Percentiles rank a stretch among this genome's conserved stretches.
These are phyloP conservation scores for Drosophila trapezifrons DNA, from an alignment of 1,140 invertebrate species.

Conservation along the genomic window DNA sequence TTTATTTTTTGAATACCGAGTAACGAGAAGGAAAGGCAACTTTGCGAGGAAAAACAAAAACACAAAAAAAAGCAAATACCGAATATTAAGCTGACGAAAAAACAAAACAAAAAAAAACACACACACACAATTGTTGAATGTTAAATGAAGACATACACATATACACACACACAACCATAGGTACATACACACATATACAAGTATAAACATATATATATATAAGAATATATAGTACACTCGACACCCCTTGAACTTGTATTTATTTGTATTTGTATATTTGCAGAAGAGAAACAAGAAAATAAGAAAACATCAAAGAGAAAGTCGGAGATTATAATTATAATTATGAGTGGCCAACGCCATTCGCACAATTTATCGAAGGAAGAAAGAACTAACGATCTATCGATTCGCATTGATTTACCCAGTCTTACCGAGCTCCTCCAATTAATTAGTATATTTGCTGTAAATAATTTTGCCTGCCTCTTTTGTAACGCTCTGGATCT, in stretches of 20 bases:
- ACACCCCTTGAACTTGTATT: constrained; percentile 67
- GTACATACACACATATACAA: constrained; percentile 49
- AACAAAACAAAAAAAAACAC: constrained; percentile 23
- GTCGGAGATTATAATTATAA: constrained; percentile 29
- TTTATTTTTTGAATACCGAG: constrained; percentile 36
- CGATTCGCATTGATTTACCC: constrained; percentile 17
- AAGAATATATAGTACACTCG: constrained; percentile 66
- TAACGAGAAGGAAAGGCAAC: constrained; percentile 13
- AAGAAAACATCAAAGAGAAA: constrained; percentile 35
- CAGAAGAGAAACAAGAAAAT: constrained; percentile 23
- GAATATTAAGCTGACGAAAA: constrained; percentile 41
- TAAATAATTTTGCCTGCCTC: constrained; percentile 72
- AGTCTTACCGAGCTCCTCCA: constrained; percentile 25
- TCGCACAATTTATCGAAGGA: constrained; percentile 58
- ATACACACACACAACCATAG: constrained; percentile 52
- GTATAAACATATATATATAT: constrained; percentile 56
- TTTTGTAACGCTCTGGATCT: constrained; percentile 26
- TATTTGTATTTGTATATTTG: constrained; percentile 82
- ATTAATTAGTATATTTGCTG: constrained; percentile 68
- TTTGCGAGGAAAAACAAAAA: constrained; percentile 12
- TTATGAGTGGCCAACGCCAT: constrained; percentile 48
- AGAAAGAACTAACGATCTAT: constrained; percentile 14
- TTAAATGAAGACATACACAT: constrained; percentile 55
- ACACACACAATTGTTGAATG: constrained; percentile 72
- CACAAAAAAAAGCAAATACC: constrained; percentile 30